phyloP scores from a whole-genome alignment of 2,113 vertebrate species.

The Tragelaphus imberbis region DNA sequence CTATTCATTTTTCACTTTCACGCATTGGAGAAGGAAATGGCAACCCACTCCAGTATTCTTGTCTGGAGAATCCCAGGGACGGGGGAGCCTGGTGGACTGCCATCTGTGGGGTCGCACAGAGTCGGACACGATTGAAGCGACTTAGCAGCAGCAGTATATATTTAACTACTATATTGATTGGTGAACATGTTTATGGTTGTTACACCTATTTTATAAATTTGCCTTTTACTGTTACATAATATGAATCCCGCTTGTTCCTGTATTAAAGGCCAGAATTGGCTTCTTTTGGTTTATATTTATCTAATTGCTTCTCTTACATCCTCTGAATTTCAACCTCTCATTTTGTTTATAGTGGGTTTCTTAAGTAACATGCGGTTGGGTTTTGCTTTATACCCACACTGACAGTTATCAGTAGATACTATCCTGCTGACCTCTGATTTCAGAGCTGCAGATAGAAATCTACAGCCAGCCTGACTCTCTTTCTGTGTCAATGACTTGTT shows the following conservation, averaged over 20 bases:
- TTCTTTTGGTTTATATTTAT: not conserved
- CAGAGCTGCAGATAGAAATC: not conserved
- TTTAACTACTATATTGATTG: not conserved
- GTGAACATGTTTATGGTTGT: not conserved
- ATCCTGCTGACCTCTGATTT: not conserved
- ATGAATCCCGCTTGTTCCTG: not conserved
- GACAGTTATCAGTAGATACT: not conserved
- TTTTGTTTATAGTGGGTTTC: conserved; percentile 11
- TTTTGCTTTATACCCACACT: not conserved
- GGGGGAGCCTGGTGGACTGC: too few relatives aligned
- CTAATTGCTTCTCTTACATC: not conserved
- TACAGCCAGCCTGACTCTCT: not conserved
- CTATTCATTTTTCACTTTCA: too few relatives aligned
- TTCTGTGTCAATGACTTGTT: not conserved
- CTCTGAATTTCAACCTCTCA: not conserved
- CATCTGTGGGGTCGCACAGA: too few relatives aligned
- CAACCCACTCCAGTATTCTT: too few relatives aligned
- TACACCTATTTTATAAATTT: not conserved
- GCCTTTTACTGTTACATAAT: not conserved
- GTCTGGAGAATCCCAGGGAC: too few relatives aligned
- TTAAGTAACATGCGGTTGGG: not conserved
- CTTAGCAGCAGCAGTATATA: not conserved
- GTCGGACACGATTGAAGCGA: too few relatives aligned
- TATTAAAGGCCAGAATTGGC: not conserved
- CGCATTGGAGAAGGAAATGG: too few relatives aligned